Base-by-base conservation (phyloP, 2,113 vertebrate genomes). In the Myotis lucifugus region DNA sequence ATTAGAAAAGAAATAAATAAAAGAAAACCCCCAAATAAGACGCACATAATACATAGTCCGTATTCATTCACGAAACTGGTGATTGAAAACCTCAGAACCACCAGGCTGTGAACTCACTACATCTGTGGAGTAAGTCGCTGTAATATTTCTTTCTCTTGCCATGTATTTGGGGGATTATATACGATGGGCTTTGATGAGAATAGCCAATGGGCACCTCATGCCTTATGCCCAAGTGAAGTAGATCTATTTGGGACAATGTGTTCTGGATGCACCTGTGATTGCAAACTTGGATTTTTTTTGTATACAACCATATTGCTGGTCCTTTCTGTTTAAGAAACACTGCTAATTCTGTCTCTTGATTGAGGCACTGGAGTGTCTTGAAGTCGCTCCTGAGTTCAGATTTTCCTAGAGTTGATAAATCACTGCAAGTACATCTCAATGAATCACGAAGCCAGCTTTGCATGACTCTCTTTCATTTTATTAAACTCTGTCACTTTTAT, bases 301-400 rank as follows among this genome's bases (percentile, higher is more conserved):
- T n/a, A 0, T 29, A 0, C 48, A 5, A 2, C 9, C 0, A 1
- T 9, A 1, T 0, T 0, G 3, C 25, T 27, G 13, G 69, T 74
- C 14, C 10, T 23, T 77, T 52, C 11, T 72, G 1, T 77, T 17
- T 42, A 2, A 0, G 59, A 34, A 40, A 23, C 27, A 4, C 0
- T 0, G 0, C 79, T 50, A 1, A 19, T 42, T 48, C 34, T 56
- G 52, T 61, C 54, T 59, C 37, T 54, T 40, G 17, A 21, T 8
- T 13, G 0, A 15, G 12, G 25, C 66, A 0, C 59, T 8, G 14
- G 52, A n/a, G 37, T 25, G 25, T n/a, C 94, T 32, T 17, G 17
- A 66, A 72, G n/a, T 67, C 5, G 0, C 10, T 52, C 21, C 56
- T 10, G 11, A 27, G 34, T 8, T n/a, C 32, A 61, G 15, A 50